phyloP scores from a whole-genome alignment of 2,888 invertebrate species.

The Drosophila peninsularis region DNA sequence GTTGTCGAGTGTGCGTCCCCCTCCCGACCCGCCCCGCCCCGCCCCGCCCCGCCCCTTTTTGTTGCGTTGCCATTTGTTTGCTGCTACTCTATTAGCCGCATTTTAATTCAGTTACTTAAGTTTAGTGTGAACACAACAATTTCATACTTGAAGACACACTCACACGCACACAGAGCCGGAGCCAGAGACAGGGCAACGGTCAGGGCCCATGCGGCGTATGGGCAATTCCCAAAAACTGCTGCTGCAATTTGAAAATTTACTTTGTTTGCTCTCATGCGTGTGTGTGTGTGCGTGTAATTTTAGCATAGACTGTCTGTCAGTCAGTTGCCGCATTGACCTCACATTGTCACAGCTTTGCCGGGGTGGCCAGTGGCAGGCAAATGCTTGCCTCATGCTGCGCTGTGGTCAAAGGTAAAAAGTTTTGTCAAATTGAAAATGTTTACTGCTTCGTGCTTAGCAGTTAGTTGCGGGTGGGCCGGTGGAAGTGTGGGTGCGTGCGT shows the following conservation, averaged over 20 bases:
- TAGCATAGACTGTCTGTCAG: constrained; percentile 47
- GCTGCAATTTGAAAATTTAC: constrained; percentile 70
- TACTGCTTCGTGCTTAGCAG: constrained; percentile 68
- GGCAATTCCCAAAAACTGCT: constrained; percentile 58
- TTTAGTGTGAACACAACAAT: constrained; percentile 79
- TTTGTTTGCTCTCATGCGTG: constrained; percentile 34
- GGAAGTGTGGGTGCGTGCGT: background rate
- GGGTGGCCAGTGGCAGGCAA: constrained; percentile 15
- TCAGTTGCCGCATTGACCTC: constrained; percentile 75
- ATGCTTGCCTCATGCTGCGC: constrained; percentile 27
- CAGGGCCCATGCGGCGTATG: constrained; percentile 47
- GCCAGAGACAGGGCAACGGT: background rate
- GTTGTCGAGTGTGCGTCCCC: constrained; percentile 29
- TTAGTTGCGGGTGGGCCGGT: constrained; percentile 29
- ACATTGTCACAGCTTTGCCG: constrained; percentile 62
- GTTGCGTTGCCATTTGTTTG: constrained; percentile 65
- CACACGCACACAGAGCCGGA: background rate
- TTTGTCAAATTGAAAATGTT: constrained; percentile 80
- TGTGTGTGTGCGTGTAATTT: constrained; percentile 23
- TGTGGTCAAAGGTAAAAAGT: constrained; percentile 81
- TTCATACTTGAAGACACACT: constrained; percentile 60
- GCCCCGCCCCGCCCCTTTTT: constrained; percentile 1
- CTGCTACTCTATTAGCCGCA: constrained; percentile 79
- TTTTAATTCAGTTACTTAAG: constrained; percentile 80
- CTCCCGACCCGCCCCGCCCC: too few relatives aligned